Percentiles rank a stretch among this genome's conserved stretches.
Conservation (phyloP, 2,888 invertebrate species). For the Dorcus hopei region DNA sequence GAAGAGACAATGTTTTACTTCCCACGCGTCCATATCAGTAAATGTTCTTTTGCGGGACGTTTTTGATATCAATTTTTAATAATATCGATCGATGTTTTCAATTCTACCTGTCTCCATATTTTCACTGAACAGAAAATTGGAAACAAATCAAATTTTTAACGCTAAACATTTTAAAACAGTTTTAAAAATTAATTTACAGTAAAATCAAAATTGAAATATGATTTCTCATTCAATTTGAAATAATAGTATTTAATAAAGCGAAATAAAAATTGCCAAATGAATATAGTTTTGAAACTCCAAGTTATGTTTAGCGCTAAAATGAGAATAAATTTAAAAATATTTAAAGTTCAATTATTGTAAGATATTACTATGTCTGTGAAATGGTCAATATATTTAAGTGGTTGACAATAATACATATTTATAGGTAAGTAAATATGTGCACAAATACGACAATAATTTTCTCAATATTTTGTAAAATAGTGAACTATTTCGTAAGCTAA, state of each 20-base stretch:
- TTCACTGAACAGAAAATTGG: not conserved
- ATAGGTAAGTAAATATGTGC: slow-evolving; percentile 23
- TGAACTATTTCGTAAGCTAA: slow-evolving; percentile 24
- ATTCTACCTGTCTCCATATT: not conserved
- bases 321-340: not conserved
- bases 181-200: too few species aligned
- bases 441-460: slow-evolving; percentile 32
- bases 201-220: too few species aligned
- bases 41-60: slow-evolving; percentile 11
- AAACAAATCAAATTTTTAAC: not conserved
- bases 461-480: slow-evolving; percentile 22
- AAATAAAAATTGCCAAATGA: too few species aligned
- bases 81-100: slow-evolving; percentile 15
- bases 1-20: slow-evolving; percentile 28
- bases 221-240: too few species aligned
- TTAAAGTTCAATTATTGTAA: slow-evolving; percentile 10
- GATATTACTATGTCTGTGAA: slow-evolving; percentile 8
- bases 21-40: slow-evolving; percentile 28
- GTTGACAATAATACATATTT: slow-evolving; percentile 25
- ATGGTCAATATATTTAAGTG: slow-evolving; percentile 22
- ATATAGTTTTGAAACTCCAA: not conserved
- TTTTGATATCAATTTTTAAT: slow-evolving; percentile 15
- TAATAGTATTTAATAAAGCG: too few species aligned
- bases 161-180: too few species aligned
- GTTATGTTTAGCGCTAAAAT: slow-evolving; percentile 4